phyloP scores from a whole-genome alignment of 2,888 invertebrate genomes.

The Drosophila silvestris region DNA sequence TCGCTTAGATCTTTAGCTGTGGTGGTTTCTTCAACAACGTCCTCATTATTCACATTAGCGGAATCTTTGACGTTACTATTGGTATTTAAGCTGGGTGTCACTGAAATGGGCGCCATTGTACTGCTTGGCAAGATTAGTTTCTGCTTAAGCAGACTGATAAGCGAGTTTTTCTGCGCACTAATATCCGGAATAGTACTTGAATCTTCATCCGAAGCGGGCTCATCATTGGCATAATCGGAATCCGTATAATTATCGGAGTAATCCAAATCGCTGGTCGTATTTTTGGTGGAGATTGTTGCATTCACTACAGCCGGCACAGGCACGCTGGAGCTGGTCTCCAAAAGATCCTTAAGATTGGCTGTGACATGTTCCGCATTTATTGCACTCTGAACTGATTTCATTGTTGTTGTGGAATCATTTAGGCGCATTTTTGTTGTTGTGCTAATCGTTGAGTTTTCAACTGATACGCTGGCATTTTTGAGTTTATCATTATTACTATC shows the following conservation, averaged over 20 bases:
- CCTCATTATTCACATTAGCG: conserved; percentile 45
- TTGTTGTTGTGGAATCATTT: neutral
- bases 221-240: conserved; percentile 62
- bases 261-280: conserved; percentile 16
- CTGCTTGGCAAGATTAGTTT: conserved; percentile 8
- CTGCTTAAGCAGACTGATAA: conserved; percentile 44
- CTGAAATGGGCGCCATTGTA: neutral
- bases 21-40: conserved; percentile 12
- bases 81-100: neutral
- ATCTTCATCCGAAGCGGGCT: conserved; percentile 32
- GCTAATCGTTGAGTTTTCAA: neutral
- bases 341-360: conserved; percentile 16
- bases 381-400: conserved; percentile 4
- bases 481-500: neutral
- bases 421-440: neutral
- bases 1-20: conserved; percentile 17
- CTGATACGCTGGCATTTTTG: neutral
- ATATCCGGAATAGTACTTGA: conserved; percentile 8
- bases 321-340: conserved; percentile 40
- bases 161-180: conserved; percentile 37
- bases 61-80: conserved; percentile 8
- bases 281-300: neutral
- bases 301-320: conserved; percentile 38
- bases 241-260: conserved; percentile 49
- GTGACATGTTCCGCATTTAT: neutral